Base-by-base conservation (phyloP, 2,888 invertebrate genomes). In the Macrophya alboannulata region DNA sequence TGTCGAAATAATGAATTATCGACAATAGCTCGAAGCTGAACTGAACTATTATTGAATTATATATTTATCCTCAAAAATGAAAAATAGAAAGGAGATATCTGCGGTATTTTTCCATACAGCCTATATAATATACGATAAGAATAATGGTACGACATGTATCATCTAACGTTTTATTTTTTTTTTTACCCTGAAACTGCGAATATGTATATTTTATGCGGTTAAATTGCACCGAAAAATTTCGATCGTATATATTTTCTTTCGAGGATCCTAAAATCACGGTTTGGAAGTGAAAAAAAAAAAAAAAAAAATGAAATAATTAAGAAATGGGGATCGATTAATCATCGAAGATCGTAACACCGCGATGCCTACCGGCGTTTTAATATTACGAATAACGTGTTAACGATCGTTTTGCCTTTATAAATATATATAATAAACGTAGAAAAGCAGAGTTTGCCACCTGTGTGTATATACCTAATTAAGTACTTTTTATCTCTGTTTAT, bases 71-170 rank as follows among this genome's bases (percentile, higher is more conserved):
- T 21, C 25, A 81, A 6, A 43, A 21, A 43, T 65, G 40, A 43
- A 81, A 81, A 81, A 81, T 81, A 81, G 81, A 81, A 62, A 81
- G 81, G 81, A 62, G 43, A 40, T 62, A 21, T 9, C 31, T 9
- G 48, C 5, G 15, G 43, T 65, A 17, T n/a, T 81, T 65, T 81
- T 81, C 25, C 62, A 37, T 48, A 15, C 3, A 31, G 3, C 31
- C 31, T 31, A 2, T 31, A 31, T n/a, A n/a, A n/a, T n/a, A 25
- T 1, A 15, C 76, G 6, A n/a, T 71, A 48, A 48, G 10, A 76
- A 45, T 25, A 31, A n/a, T 45, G 48, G 2, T 12, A 71, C n/a
- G n/a, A 6, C 3, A 40, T 71, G 17, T 8, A 40, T 37, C 0
- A 15, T 76, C 48, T 25, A 45, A 48, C 0, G 45, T 25, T 10